Base-by-base conservation (phyloP, 2,113 vertebrate species). In the Platanista minor region DNA sequence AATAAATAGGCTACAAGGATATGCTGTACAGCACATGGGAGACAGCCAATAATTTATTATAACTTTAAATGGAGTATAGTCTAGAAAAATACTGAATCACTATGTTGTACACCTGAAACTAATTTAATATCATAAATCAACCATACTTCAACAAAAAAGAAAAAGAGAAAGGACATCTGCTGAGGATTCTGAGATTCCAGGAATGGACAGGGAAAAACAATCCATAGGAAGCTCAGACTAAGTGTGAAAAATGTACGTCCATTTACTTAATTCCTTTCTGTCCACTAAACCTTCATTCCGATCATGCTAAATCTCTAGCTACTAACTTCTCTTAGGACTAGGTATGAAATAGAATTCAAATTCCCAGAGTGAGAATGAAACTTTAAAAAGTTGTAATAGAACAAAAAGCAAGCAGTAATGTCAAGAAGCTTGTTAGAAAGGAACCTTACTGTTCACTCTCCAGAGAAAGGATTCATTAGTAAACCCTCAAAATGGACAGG, bases 291-390 rank as follows among this genome's bases (percentile, higher is more conserved):
- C 15, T 67, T 77, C 9, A 92, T 46, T 93, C 13, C 39, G 62
- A 41, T 85, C 36, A 77, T 36, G 7, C 29, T 72, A 72, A 96
- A 95, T 93, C 13, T 96, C 64, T 66, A 86, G 29, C n/a, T 54
- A 39, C 33, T 88, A 71, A 87, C 21, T 77, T 96, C 54, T 71
- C n/a, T 92, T 83, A 86, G 23, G 52, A 83, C 11, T 59, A 66
- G 61, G 23, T 80, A 94, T 46, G 29, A 95, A 97, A 95, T 33
- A 21, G 61, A 81, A 90, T 78, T 82, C 71, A 77, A 41, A 86
- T 91, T 86, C 43, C 52, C 21, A 72, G 29, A 95, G 54, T 57
- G 54, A 72, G n/a, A 90, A 90, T 54, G 27, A 91, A 92, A 87
- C 54, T 91, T 93, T 39, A 59, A 43, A 77, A 87, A 66, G 25